Evolutionary conservation across 2,888 invertebrate genomes (phyloP).

Genomic region (Incurvaria masculella): DNA sequence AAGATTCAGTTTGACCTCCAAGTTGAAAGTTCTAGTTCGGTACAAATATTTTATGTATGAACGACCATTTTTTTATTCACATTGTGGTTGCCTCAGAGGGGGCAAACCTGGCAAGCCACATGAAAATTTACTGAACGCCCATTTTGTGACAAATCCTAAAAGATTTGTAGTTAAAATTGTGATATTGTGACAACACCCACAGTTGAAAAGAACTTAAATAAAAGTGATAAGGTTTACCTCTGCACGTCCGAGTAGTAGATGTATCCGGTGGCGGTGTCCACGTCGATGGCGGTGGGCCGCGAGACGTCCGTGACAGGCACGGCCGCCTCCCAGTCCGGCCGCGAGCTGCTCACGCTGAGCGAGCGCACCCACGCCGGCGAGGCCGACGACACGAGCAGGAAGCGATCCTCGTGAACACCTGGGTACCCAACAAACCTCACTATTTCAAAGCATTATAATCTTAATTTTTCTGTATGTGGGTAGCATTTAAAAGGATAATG

Average conservation of each 20-base stretch:
- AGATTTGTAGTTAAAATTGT: too few species aligned
- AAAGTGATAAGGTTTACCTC: constrained; percentile 20
- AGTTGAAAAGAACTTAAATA: neutral
- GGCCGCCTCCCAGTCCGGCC: constrained; percentile 59
- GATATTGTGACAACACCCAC: neutral
- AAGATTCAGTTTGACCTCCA: too few species aligned
- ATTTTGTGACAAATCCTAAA: too few species aligned
- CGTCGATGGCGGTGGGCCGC: constrained; percentile 66
- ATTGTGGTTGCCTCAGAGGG: too few species aligned
- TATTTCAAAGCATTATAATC: neutral
- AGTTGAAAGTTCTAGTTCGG: too few species aligned
- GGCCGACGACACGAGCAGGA: constrained; percentile 52
- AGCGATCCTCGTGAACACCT: constrained; percentile 59
- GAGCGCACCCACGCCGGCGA: constrained; percentile 69
- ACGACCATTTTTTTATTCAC: too few species aligned
- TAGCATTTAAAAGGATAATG: neutral
- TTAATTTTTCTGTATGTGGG: neutral
- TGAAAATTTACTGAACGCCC: too few species aligned
- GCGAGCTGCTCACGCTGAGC: constrained; percentile 38
- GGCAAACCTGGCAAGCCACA: too few species aligned
- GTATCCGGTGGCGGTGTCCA: constrained; percentile 56
- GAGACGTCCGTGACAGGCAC: constrained; percentile 66
- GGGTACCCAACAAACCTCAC: too few species aligned
- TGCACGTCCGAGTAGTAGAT: constrained; percentile 62
- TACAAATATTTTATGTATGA: too few species aligned